phyloP scores from a whole-genome alignment of 1,140 invertebrate genomes.

The Heliconius melpomene region DNA sequence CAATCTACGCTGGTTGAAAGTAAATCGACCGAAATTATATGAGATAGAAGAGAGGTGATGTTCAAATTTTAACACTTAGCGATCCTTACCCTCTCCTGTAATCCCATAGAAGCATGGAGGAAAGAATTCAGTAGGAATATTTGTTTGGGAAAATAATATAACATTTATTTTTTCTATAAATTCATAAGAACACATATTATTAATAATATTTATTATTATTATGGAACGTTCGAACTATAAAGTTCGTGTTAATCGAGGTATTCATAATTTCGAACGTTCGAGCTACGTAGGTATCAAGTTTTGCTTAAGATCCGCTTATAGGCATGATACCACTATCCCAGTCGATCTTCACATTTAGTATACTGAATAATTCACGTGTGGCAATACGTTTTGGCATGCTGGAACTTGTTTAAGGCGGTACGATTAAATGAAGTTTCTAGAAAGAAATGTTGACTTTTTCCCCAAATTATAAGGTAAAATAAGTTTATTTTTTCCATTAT shows the following conservation, averaged over 20 bases:
- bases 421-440: neutral
- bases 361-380: neutral
- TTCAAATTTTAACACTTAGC: conserved; percentile 50
- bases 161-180: too few species aligned
- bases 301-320: conserved; percentile 17
- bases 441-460: neutral
- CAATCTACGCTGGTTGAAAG: conserved; percentile 73
- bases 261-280: neutral
- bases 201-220: neutral
- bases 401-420: neutral
- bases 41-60: conserved; percentile 65
- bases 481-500: too few species aligned
- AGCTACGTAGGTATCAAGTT: neutral
- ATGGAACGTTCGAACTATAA: neutral
- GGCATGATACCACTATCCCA: conserved; percentile 26
- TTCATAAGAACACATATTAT: too few species aligned
- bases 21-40: conserved; percentile 48
- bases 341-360: conserved; percentile 11
- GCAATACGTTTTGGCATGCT: neutral
- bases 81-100: conserved; percentile 36
- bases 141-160: conserved; percentile 9
- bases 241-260: too few species aligned
- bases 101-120: conserved; percentile 53
- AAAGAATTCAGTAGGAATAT: conserved; percentile 26
- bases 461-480: neutral